Percentiles rank a stretch among this genome's conserved stretches.
Evolutionary conservation across 2,797 vertebrate species (phyloP).

Genomic region (Cryptoprocta ferox): DNA sequence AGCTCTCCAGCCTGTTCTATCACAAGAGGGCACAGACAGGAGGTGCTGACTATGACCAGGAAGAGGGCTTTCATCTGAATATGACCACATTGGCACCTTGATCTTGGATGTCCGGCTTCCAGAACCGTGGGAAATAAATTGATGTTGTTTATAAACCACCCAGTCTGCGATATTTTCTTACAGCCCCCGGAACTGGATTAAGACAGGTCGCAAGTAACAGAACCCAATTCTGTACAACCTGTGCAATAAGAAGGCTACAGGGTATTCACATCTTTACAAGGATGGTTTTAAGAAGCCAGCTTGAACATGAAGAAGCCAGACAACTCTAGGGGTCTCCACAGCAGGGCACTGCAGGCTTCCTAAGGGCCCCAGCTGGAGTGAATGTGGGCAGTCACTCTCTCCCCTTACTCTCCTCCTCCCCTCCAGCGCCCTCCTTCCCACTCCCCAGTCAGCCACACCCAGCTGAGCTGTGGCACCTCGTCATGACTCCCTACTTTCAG

Average conservation of each 20-base stretch:
- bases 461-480: fast-evolving
- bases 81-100: background rate
- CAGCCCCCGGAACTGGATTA: background rate
- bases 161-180: background rate
- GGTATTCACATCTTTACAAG: background rate
- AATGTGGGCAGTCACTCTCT: background rate
- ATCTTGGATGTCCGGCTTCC: no score
- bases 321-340: no score
- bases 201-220: background rate
- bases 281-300: background rate
- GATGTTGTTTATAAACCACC: background rate
- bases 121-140: background rate
- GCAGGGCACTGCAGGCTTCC: background rate
- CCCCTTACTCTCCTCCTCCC: background rate
- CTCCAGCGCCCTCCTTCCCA: background rate
- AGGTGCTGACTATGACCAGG: fast-evolving
- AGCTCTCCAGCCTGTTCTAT: background rate
- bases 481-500: no score
- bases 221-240: background rate
- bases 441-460: background rate
- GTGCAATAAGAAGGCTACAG: no score
- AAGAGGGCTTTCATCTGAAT: background rate
- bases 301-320: background rate
- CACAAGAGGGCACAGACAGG: background rate
- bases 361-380: background rate